These are phyloP conservation scores for Antheraea pernyi DNA, from an alignment of 1,140 invertebrate genomes.

Conservation along the genomic window DNA sequence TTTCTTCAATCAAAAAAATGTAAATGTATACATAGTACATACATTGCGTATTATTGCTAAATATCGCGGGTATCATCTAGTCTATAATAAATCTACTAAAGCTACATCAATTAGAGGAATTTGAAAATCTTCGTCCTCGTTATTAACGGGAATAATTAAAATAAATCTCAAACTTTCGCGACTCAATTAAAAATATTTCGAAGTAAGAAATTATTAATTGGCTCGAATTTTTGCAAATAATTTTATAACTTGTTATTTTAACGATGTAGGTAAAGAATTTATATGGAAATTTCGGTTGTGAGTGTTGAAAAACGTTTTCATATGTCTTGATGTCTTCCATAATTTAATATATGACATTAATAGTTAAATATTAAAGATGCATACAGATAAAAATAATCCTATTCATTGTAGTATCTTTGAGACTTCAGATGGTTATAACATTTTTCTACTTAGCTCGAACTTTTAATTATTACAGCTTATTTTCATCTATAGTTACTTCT, in stretches of 20 bases:
- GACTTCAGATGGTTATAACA: too few species aligned
- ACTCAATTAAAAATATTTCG: slow-evolving; percentile 15
- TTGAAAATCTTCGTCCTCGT: background rate
- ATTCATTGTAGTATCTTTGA: too few species aligned
- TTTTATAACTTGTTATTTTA: background rate
- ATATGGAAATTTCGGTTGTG: background rate
- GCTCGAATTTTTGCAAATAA: background rate
- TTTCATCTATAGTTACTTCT: too few species aligned
- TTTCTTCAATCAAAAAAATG: too few species aligned
- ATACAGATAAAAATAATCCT: too few species aligned
- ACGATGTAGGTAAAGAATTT: background rate
- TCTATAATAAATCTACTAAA: background rate
- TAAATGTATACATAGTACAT: too few species aligned
- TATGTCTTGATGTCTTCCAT: background rate
- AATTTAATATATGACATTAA: background rate
- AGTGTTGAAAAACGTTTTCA: background rate
- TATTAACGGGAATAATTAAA: slow-evolving; percentile 2
- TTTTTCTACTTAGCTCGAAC: too few species aligned
- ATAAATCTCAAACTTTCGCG: slow-evolving; percentile 5
- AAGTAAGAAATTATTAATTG: slow-evolving; percentile 16
- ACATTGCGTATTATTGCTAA: too few species aligned
- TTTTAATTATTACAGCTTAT: too few species aligned
- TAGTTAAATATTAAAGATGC: too few species aligned
- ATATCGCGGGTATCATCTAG: background rate
- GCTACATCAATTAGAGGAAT: background rate